Conservation (phyloP, 2,113 vertebrate genomes). For the Ancistrus triradiatus region DNA sequence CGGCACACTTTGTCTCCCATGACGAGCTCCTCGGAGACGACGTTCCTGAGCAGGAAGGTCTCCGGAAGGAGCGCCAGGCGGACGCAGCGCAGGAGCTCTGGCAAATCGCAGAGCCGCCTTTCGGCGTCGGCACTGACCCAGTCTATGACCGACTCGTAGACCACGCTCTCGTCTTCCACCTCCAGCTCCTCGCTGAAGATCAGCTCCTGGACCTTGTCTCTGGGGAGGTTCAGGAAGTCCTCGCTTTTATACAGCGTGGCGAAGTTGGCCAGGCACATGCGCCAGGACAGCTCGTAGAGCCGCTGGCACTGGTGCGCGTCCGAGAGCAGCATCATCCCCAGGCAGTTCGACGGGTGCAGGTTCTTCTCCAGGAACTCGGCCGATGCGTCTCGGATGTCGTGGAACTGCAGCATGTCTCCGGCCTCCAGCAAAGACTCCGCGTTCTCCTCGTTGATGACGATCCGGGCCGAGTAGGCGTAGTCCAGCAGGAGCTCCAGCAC, state of each 20-base stretch:
- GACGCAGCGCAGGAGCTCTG: slow-evolving; percentile 72
- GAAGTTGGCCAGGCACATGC: slow-evolving; percentile 77
- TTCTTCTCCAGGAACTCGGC: slow-evolving; percentile 80
- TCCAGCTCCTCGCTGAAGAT: slow-evolving; percentile 79
- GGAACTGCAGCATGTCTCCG: slow-evolving; percentile 82
- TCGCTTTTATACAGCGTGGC: slow-evolving; percentile 69
- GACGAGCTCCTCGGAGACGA: slow-evolving; percentile 72
- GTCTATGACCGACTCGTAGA: slow-evolving; percentile 77
- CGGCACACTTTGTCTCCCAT: slow-evolving; percentile 74
- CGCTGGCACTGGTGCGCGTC: slow-evolving; percentile 77
- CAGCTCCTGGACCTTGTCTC: slow-evolving; percentile 74
- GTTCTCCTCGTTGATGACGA: slow-evolving; percentile 80
- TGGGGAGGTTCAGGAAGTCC: slow-evolving; percentile 76
- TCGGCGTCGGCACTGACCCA: slow-evolving; percentile 76
- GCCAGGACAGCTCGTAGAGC: slow-evolving; percentile 76
- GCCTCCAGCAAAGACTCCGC: slow-evolving; percentile 78
- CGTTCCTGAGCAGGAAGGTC: slow-evolving; percentile 71
- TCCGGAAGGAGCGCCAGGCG: slow-evolving; percentile 75
- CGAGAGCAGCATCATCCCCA: slow-evolving; percentile 81
- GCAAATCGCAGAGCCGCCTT: slow-evolving; percentile 64
- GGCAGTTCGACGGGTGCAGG: slow-evolving; percentile 77
- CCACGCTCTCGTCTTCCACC: slow-evolving; percentile 78
- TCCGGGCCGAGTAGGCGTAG: slow-evolving; percentile 75
- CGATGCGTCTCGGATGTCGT: slow-evolving; percentile 76
- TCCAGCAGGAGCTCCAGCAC: slow-evolving; percentile 78